phyloP scores from a whole-genome alignment of 2,888 invertebrate genomes.

The Cosmia trapezina region DNA sequence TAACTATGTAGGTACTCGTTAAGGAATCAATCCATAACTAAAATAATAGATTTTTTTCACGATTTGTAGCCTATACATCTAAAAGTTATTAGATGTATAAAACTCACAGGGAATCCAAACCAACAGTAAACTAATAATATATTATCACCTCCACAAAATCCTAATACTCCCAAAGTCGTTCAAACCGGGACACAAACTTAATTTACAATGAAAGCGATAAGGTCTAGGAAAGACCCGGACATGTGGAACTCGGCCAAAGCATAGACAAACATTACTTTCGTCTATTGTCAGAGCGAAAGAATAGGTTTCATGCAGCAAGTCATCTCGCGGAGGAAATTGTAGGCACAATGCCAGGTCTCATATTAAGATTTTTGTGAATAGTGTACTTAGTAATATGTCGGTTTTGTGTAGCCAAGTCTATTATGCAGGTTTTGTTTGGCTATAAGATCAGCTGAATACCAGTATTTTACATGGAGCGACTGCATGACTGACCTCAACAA shows the following conservation, averaged over 20 bases:
- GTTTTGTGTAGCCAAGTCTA: slow-evolving; percentile 7
- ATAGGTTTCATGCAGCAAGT: slow-evolving; percentile 48
- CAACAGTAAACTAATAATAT: no score
- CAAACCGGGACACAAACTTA: not conserved
- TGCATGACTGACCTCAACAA: no score
- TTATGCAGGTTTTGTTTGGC: not conserved
- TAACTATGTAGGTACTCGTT: no score
- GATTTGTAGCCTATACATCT: no score
- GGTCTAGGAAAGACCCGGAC: slow-evolving; percentile 2
- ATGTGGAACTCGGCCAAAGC: slow-evolving; percentile 47
- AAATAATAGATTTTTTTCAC: no score
- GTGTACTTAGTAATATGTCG: slow-evolving; percentile 16
- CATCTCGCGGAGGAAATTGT: slow-evolving; percentile 31
- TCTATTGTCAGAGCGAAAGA: slow-evolving; percentile 37
- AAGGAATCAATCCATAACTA: no score
- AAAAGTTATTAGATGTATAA: no score
- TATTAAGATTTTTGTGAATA: slow-evolving; percentile 26
- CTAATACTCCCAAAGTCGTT: not conserved
- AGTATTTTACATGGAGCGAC: no score
- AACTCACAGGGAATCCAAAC: no score
- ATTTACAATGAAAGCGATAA: slow-evolving; percentile 35
- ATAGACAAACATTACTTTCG: slow-evolving; percentile 42
- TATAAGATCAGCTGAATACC: not conserved
- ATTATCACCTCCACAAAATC: no score
- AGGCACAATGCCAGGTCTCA: slow-evolving; percentile 46